phyloP scores from a whole-genome alignment of 2,888 invertebrate genomes.

The Pristionchus exspectatus region DNA sequence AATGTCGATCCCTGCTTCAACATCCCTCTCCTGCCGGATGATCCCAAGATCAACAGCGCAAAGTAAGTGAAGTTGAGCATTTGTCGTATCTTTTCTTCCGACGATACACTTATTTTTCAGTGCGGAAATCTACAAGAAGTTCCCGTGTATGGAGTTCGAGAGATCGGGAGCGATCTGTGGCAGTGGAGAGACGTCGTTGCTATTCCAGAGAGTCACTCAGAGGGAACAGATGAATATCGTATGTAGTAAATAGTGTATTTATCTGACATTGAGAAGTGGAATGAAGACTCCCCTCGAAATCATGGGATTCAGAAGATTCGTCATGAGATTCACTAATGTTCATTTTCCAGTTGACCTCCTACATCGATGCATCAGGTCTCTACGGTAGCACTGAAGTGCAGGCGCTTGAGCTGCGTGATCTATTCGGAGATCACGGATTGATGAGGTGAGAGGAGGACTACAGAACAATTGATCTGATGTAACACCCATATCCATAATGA shows the following conservation, averaged over 20 bases:
- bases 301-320: too few relatives aligned
- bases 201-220: slow-evolving; percentile 89
- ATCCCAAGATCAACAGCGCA: slow-evolving; percentile 85
- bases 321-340: too few relatives aligned
- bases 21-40: slow-evolving; percentile 92
- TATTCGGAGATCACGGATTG: slow-evolving; percentile 75
- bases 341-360: slow-evolving; percentile 89
- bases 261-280: too few relatives aligned
- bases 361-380: slow-evolving; percentile 95
- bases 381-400: slow-evolving; percentile 90
- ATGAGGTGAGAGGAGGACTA: slow-evolving; percentile 80
- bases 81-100: neutral
- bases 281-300: too few relatives aligned
- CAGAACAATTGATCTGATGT: neutral
- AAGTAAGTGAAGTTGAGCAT: slow-evolving; percentile 43
- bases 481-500: neutral
- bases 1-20: slow-evolving; percentile 98
- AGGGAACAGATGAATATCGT: slow-evolving; percentile 87
- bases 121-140: slow-evolving; percentile 79
- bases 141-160: slow-evolving; percentile 93
- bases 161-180: slow-evolving; percentile 97
- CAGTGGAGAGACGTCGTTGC: slow-evolving; percentile 94
- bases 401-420: slow-evolving; percentile 76
- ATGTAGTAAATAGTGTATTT: too few relatives aligned
- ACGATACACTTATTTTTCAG: neutral